Evolutionary conservation across 2,888 invertebrate genomes (phyloP), one percentile per base, ranked within the genome.

Genomic region (Eledona agricola): DNA sequence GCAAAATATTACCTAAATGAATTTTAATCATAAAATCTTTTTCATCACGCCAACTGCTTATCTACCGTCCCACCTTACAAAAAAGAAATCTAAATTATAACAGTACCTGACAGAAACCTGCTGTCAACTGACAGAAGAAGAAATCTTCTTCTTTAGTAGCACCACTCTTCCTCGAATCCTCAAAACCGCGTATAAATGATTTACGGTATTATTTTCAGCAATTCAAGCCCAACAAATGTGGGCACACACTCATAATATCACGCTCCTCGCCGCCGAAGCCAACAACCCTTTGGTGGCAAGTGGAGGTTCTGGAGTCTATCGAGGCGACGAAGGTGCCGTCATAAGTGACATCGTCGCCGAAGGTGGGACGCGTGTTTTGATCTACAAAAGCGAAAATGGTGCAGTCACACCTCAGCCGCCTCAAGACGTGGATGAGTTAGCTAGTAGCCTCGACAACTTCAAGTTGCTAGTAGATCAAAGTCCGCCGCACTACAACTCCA

Each of bases 231-330:
- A 91, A 69, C 81, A 86, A 47, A 82, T 84, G 2, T 92, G 87
- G 80, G 83, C 91, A 0, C 81, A 83, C 49, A 77, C 80, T 0
- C 78, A 87, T 69, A 79, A 88, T 45, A 83, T 87, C 0, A 89
- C 87, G 66, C 78, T 93, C 2, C 70, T 92, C 4, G 86, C 85
- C 0, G 77, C 92, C 1, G 89, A 89, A 9, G 83, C 87, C 1
- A 89, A 87, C 67, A 76, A 79, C 28, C 85, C 87, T 0, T 51
- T 49, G 1, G 66, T 76, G 0, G 87, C 87, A 1, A 83, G 81
- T 59, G 82, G 86, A 17, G 93, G 92, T 2, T 85, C 86, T 4
- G 92, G 91, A n/a, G 86, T 92, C 43, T 91, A 82, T 69, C 80
- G 82, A 28, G 23, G 23, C 2, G 23, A 12, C n/a, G 11, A 15